Evolutionary conservation across 2,797 vertebrate genomes (phyloP).

Genomic region (Ctenopoma kingsleyae): DNA sequence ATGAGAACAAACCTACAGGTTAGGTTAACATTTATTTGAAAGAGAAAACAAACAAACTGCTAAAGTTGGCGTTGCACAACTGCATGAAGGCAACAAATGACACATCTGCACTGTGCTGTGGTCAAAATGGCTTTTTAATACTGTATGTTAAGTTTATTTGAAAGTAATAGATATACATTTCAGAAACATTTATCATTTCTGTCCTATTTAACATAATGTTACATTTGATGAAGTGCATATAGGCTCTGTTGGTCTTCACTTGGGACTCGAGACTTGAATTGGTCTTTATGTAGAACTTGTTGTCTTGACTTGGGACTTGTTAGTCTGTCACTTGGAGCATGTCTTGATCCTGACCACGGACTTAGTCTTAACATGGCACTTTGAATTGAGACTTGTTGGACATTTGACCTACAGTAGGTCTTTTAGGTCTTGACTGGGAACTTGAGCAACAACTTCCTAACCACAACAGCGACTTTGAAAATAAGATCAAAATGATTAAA

Average conservation of each 20-base stretch:
- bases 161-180: background rate
- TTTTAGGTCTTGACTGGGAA: background rate
- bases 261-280: background rate
- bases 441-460: background rate
- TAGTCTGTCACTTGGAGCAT: no score
- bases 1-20: background rate
- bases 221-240: background rate
- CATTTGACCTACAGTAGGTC: no score
- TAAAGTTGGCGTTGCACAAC: background rate
- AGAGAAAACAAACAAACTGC: background rate
- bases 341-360: no score
- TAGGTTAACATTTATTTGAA: background rate
- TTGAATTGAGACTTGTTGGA: no score
- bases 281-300: no score
- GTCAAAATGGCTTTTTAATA: background rate
- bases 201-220: background rate
- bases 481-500: background rate
- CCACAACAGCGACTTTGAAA: background rate
- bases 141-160: background rate
- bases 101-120: background rate
- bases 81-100: no score
- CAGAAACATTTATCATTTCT: background rate
- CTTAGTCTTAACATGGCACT: no score
- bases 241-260: background rate
- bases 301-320: no score